phyloP scores from a whole-genome alignment of 2,113 vertebrate species.

The Laterallus jamaicensis region DNA sequence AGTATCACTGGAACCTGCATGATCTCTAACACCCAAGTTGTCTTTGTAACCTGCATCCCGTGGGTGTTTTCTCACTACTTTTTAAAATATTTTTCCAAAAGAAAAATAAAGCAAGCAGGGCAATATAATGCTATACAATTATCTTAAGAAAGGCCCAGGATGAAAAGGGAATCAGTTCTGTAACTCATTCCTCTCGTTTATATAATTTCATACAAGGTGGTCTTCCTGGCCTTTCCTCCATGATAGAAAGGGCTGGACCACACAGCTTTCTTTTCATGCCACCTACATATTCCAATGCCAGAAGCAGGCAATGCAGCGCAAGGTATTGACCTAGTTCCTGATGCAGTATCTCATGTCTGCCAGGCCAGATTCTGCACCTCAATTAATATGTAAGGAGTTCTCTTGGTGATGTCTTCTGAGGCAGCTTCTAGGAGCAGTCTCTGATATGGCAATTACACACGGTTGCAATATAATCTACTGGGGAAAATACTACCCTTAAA shows the following conservation, averaged over 20 bases:
- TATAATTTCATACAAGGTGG: neutral
- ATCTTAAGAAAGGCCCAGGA: neutral
- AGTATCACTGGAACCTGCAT: neutral
- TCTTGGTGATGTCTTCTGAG: neutral
- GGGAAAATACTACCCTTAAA: neutral
- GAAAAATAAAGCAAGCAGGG: neutral
- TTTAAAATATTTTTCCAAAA: neutral
- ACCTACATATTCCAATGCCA: accelerated
- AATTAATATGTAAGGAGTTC: neutral
- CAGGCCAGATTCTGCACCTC: neutral
- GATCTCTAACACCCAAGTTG: neutral
- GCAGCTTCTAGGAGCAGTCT: neutral
- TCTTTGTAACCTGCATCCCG: neutral
- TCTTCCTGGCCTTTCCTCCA: neutral
- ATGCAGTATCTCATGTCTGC: neutral
- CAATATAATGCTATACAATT: neutral
- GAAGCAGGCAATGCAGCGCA: neutral
- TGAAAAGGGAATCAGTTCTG: neutral
- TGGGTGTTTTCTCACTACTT: neutral
- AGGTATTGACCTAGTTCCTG: neutral
- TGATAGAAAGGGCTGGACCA: neutral
- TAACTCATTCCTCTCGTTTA: neutral
- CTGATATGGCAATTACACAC: neutral
- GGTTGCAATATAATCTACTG: neutral
- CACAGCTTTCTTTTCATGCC: neutral